phyloP scores from a whole-genome alignment of 2,797 vertebrate species.

The Ctenosaura bakeri region DNA sequence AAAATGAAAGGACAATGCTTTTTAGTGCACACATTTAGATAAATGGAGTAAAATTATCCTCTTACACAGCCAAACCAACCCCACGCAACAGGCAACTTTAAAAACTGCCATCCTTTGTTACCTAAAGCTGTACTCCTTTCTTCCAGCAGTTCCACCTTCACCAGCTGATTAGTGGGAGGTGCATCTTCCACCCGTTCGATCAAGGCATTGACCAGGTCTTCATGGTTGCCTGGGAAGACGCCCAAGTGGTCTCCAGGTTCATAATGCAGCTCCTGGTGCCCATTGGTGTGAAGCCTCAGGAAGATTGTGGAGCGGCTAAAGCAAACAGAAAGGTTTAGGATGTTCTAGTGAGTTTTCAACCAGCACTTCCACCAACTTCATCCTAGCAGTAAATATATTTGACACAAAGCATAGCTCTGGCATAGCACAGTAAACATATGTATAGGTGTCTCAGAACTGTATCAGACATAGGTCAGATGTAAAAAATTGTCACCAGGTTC shows the following conservation, averaged over 20 bases:
- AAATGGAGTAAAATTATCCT: neutral
- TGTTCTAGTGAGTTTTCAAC: neutral
- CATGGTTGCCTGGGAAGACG: slow-evolving; percentile 94
- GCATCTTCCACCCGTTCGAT: slow-evolving; percentile 94
- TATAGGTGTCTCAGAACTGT: neutral
- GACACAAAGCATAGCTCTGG: neutral
- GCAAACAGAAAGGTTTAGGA: neutral
- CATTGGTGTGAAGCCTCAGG: slow-evolving; percentile 91
- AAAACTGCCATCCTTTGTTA: slow-evolving; percentile 57
- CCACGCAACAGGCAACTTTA: neutral
- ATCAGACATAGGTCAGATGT: neutral
- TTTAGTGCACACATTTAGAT: no score
- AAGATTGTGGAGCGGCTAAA: slow-evolving; percentile 94
- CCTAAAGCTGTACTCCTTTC: slow-evolving; percentile 95
- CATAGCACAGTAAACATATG: neutral
- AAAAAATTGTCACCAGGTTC: neutral
- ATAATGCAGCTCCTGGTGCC: slow-evolving; percentile 90
- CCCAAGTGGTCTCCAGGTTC: slow-evolving; percentile 96
- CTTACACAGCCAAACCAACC: neutral
- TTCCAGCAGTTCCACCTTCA: slow-evolving; percentile 95
- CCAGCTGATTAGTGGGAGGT: slow-evolving; percentile 91
- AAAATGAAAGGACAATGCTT: neutral
- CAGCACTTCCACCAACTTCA: neutral
- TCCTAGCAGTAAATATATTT: no score
- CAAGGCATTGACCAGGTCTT: slow-evolving; percentile 92